Base-by-base conservation (phyloP, 2,888 invertebrate species). In the Eudemis profundana region DNA sequence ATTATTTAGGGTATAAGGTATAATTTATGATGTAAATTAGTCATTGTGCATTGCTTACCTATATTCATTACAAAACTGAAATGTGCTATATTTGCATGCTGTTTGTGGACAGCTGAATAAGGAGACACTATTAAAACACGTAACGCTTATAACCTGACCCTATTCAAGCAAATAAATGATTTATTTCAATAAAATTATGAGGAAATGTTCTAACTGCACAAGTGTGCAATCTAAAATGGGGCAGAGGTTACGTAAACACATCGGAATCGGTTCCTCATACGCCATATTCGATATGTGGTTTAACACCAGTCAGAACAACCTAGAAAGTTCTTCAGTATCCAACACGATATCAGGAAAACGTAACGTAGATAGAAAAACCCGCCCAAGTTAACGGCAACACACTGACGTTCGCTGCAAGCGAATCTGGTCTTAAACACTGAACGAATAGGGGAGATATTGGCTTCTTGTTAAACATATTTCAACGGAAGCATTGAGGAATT, bases 271-370 rank as follows among this genome's bases (percentile, higher is more conserved):
- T 56, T 56, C 56, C 56, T 56, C 7, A 51, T n/a, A 40, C 27
- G 36, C 64, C 64, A 17, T 59, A 59, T 64, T 44, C 44, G 64
- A 42, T 50, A 12, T 44, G 17, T 51, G 21, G 57, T 59, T 57
- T 38, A 40, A 50, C 42, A 44, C 33, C 50, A 36, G 47, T 53
- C 47, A 21, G 38, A 65, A 65, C 44, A 59, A 53, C 59, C 65
- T 65, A 65, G 65, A 65, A 65, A 60, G 65, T 65, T 63, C 49
- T 29, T 44, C 59, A 47, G 51, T 19, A 42, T 47, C 27, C 15
- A 38, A 38, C 49, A 57, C 65, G 61, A 33, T 40, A 51, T 15
- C 50, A 59, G 64, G 59, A 50, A 64, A 64, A 56, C 56, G 47
- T 56, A 57, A 57, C 36, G 17, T 14, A 21, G 40, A 50, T 21